Base-by-base conservation (phyloP, 2,113 vertebrate genomes). In the Clarias gariepinus region DNA sequence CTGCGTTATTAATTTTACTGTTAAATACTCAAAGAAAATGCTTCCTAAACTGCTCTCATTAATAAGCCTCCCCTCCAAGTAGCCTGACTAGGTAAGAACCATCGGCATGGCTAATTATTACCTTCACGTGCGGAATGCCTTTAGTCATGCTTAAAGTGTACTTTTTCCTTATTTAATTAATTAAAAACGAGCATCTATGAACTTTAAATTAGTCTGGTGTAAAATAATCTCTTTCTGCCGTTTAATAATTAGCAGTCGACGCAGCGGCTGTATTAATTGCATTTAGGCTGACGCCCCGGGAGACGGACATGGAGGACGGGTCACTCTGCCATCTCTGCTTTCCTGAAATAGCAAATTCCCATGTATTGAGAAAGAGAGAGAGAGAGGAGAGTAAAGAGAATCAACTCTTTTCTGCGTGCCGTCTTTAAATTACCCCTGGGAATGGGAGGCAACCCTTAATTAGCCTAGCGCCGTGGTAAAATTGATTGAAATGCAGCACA, bases 201-300 rank as follows among this genome's bases (percentile, higher is more conserved):
- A 95, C 94, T 95, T 95, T 96, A 96, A 95, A 95, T 95, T 95
- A 95, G 95, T 94, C 93, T 94, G 88, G 91, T 91, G 93, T 94
- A 94, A 94, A 95, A 95, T 91, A 96, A 95, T 96, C 93, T 96
- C 94, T 87, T 91, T 90, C 90, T 91, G 96, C 96, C 95, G 94
- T 97, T 97, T 98, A 98, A 99, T 98, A 98, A 99, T 99, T 99
- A 98, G 97, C 97, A 98, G 97, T 96, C 97, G 97, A 90, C 96
- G 96, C 97, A 91, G 94, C 96, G 94, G 94, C 95, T 96, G 96
- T 97, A 97, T 98, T 99, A 99, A 99, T 98, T 98, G 97, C 97
- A 96, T 97, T 97, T 97, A 94, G 97, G 97, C 95, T 96, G 95
- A 96, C 94, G 93, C 95, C 96, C 96, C 96, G 92, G 95, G 96